phyloP scores from a whole-genome alignment of 2,888 invertebrate genomes.

The Polyommatus iphigenia region DNA sequence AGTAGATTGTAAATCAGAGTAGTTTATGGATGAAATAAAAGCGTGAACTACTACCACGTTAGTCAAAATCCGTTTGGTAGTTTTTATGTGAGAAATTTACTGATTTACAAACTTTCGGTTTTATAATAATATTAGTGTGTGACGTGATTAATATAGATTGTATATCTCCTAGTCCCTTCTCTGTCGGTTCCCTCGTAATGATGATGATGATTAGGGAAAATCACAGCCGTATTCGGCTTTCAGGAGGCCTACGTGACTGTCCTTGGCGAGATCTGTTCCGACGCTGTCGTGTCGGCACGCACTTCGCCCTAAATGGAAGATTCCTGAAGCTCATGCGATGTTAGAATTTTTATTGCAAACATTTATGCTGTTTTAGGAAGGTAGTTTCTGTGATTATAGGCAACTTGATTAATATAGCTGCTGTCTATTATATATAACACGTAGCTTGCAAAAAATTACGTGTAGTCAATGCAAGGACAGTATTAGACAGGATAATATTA shows the following conservation, averaged over 20 bases:
- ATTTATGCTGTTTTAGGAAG: background rate
- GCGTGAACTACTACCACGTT: background rate
- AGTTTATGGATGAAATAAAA: background rate
- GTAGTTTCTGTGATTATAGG: background rate
- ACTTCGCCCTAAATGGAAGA: slow-evolving; percentile 2
- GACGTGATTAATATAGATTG: too few species aligned
- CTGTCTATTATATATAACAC: background rate
- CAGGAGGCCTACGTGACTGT: background rate
- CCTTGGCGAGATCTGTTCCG: background rate
- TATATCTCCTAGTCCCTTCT: background rate
- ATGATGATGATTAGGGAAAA: slow-evolving; percentile 7
- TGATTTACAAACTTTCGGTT: too few species aligned
- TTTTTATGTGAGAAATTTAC: background rate
- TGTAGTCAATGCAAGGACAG: too few species aligned
- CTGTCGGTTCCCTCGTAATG: background rate
- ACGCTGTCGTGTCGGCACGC: slow-evolving; percentile 7
- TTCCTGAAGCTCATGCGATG: slow-evolving; percentile 12
- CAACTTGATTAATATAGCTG: background rate
- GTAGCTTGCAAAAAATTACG: too few species aligned
- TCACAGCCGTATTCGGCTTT: background rate
- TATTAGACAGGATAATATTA: too few species aligned
- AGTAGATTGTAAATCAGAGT: too few species aligned
- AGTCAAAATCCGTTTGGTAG: background rate
- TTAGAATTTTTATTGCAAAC: slow-evolving; percentile 7
- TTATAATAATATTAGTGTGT: background rate